These are phyloP conservation scores for Amphiprion percula DNA, from an alignment of 2,113 vertebrate species.

Conservation along the genomic window DNA sequence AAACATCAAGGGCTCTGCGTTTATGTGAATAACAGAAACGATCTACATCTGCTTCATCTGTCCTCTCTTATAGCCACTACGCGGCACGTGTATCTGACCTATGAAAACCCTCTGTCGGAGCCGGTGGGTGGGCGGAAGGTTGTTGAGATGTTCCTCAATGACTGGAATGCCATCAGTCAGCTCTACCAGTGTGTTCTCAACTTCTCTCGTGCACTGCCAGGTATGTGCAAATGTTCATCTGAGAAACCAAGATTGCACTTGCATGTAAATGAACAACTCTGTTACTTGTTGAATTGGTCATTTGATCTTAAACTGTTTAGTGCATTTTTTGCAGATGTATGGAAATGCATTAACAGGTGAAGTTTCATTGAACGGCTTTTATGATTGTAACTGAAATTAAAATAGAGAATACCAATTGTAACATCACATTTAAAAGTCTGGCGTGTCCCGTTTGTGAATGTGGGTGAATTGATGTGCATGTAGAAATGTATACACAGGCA, in stretches of 20 bases:
- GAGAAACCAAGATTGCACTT: not conserved
- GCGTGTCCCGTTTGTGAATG: too few species aligned
- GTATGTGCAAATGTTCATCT: constrained; percentile 68
- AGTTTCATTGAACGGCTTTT: too few species aligned
- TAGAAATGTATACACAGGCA: too few species aligned
- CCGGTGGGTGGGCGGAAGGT: constrained; percentile 97
- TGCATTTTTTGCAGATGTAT: too few species aligned
- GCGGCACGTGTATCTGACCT: constrained; percentile 95
- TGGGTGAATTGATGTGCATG: too few species aligned
- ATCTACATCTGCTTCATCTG: not conserved
- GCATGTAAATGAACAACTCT: too few species aligned
- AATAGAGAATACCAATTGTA: not conserved
- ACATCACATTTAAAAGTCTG: not conserved
- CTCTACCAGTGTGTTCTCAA: constrained; percentile 97
- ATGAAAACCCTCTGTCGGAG: constrained; percentile 96
- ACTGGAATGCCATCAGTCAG: constrained; percentile 96
- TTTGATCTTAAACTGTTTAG: too few species aligned
- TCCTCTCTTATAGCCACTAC: constrained; percentile 87
- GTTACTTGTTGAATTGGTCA: too few species aligned
- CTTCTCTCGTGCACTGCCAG: constrained; percentile 93
- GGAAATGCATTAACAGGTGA: too few species aligned
- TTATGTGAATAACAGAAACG: not conserved
- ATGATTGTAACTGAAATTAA: not conserved
- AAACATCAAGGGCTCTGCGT: too few species aligned
- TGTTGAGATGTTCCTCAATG: constrained; percentile 98